These are phyloP conservation scores for Lepus townsendii DNA, from an alignment of 2,797 vertebrate species.

Conservation along the genomic window DNA sequence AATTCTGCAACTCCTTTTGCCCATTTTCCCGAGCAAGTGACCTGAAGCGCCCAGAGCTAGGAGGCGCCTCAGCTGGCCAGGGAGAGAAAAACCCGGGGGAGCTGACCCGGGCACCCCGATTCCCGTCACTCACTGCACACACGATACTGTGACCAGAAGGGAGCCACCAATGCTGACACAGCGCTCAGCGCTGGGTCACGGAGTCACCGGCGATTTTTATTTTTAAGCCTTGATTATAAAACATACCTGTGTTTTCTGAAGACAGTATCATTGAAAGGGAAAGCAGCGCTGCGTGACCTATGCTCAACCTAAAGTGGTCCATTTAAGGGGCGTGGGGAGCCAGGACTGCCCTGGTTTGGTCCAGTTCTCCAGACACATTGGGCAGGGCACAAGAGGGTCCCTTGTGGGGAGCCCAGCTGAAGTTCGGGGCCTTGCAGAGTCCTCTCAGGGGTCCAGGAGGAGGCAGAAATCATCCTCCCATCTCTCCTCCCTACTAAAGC, in stretches of 20 bases:
- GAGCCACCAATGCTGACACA: not conserved
- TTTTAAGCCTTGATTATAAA: not conserved
- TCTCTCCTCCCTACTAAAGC: not conserved
- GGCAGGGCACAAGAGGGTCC: accelerated
- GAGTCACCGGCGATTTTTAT: not conserved
- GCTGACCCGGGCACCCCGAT: not conserved
- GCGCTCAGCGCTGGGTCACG: not conserved
- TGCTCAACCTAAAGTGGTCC: not conserved
- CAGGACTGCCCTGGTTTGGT: not conserved
- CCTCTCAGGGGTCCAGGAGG: not conserved
- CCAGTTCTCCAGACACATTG: not conserved
- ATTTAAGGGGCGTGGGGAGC: not conserved
- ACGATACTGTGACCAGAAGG: not conserved
- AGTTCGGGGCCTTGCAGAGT: not conserved
- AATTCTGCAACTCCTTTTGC: not conserved
- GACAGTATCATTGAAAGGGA: not conserved
- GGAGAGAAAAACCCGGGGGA: not conserved
- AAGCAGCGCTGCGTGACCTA: not conserved
- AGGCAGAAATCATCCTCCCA: not conserved
- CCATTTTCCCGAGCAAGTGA: not conserved
- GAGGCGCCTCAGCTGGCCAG: not conserved
- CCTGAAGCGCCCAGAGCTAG: not conserved
- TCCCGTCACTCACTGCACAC: not conserved
- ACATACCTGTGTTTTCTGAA: not conserved
- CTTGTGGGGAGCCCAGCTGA: not conserved